Evolutionary conservation across 2,113 vertebrate genomes (phyloP), one percentile per base, ranked within the genome.

Genomic region (Phrynocephalus versicolor): DNA sequence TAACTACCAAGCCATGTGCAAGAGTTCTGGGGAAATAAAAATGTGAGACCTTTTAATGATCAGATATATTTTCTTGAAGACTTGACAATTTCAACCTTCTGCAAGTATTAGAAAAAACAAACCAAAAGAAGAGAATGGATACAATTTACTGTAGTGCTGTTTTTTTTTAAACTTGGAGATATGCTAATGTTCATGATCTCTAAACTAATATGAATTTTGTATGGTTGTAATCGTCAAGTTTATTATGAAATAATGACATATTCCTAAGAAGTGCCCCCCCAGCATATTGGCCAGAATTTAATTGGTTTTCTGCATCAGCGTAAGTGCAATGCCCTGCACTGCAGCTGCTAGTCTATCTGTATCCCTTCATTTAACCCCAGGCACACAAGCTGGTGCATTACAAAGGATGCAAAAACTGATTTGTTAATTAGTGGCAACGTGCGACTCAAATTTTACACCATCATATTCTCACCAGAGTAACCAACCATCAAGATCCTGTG

Each of bases 1-100:
- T n/a, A 83, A 51, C 30, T 80, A 65, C 1, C 1, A 70, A 55
- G 78, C 72, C 75, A 14, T 1, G 0, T 21, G 41, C 30, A 10
- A 35, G 55, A 71, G 25, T n/a, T n/a, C 25, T 64, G n/a, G 35
- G 41, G 41, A 78, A 87, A 60, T 71, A 30, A 64, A 88, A 88
- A 45, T 13, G 37, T 37, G 64, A 27, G 45, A 71, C 58, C 12
- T 7, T 8, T 0, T 78, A 65, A 72, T 83, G 0, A 58, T 1
- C 2, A 37, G 16, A 58, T 0, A 0, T 16, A 9, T 76, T 85
- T 84, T 74, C 27, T 2, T 45, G 35, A 71, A 69, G 12, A 35
- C 9, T 27, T 33, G 23, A 55, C 21, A 35, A 45, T 83, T 79
- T 25, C 62, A 6, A 10, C n/a, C 16, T 27, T 82, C 23, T 69